These are phyloP conservation scores for Teleopsis dalmanni DNA, from an alignment of 1,140 invertebrate genomes.

Conservation along the genomic window DNA sequence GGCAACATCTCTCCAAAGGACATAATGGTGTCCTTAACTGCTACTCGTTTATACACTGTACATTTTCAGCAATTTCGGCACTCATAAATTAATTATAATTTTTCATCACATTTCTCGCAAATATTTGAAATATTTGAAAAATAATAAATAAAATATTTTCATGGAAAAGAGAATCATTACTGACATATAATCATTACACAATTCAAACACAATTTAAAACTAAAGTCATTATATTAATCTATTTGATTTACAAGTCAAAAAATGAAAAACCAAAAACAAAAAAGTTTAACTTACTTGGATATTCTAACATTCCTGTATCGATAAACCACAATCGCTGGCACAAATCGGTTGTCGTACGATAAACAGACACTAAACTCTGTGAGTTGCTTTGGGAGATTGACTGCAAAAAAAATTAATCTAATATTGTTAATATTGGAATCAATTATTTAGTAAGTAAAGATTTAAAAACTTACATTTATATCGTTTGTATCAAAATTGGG, in stretches of 20 bases:
- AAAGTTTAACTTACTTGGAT: slow-evolving; percentile 20
- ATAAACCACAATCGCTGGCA: slow-evolving; percentile 68
- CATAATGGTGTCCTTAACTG: too few relatives aligned
- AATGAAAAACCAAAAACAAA: background rate
- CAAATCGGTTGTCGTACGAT: slow-evolving; percentile 56
- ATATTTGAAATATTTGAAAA: background rate
- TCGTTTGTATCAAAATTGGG: slow-evolving; percentile 53
- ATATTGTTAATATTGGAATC: background rate
- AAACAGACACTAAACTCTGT: slow-evolving; percentile 54
- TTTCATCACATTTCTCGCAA: too few relatives aligned
- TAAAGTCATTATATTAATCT: too few relatives aligned
- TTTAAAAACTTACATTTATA: slow-evolving; percentile 41
- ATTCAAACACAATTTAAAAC: background rate
- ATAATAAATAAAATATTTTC: background rate
- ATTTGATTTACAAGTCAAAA: slow-evolving; percentile 1
- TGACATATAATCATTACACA: background rate
- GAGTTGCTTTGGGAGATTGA: slow-evolving; percentile 1
- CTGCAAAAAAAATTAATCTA: background rate
- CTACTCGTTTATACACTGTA: too few relatives aligned
- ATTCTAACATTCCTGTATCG: slow-evolving; percentile 55
- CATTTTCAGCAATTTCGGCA: too few relatives aligned
- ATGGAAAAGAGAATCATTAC: too few relatives aligned
- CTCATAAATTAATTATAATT: too few relatives aligned
- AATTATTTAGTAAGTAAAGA: background rate
- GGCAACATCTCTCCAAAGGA: too few relatives aligned